Evolutionary conservation across 2,113 vertebrate genomes (phyloP), one percentile per base, ranked within the genome.

Genomic region (Nothoprocta pentlandii): DNA sequence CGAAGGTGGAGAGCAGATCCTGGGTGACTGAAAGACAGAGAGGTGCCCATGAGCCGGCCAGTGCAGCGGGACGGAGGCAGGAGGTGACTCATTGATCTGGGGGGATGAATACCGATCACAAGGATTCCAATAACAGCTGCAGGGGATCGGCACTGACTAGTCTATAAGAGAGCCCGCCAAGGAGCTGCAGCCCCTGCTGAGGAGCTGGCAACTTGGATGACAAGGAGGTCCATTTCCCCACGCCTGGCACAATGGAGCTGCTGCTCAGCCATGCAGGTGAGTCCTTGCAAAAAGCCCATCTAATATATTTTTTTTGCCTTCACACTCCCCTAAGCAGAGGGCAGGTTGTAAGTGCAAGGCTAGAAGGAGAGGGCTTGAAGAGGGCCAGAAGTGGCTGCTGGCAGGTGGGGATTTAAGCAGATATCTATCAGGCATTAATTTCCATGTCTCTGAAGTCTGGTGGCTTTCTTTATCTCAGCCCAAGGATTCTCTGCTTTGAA

Each of bases 1-100:
- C 78, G 0, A 97, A 97, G 21, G 96, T 96, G 49, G 96, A 96
- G 12, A 74, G 63, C 59, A 96, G 53, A 61, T 97, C 97, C 71
- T 85, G 77, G 13, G 97, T 97, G 78, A 36, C 97, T 98, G 94
- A 71, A 90, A 94, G 66, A 73, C 54, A 96, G 30, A 84, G 47
- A 80, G 26, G 28, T 1, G 2, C 4, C 9, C 2, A 0, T 86
- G 25, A 89, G 9, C 15, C 66, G 4, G 20, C 16, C 44, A 9
- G 21, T 2, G 59, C 47, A 28, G 53, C 30, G 58, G 13, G 1
- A 10, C 8, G 8, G 58, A 47, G 21, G 47, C 28, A 58, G 15
- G 1, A 10, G 8, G 51, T 80, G 54, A 25, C 16, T 28, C 26
- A 5, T 9, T 10, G 28, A 14, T 54, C 20, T 36, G 19, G 59